phyloP scores from a whole-genome alignment of 2,797 vertebrate species.

The Tadarida brasiliensis region DNA sequence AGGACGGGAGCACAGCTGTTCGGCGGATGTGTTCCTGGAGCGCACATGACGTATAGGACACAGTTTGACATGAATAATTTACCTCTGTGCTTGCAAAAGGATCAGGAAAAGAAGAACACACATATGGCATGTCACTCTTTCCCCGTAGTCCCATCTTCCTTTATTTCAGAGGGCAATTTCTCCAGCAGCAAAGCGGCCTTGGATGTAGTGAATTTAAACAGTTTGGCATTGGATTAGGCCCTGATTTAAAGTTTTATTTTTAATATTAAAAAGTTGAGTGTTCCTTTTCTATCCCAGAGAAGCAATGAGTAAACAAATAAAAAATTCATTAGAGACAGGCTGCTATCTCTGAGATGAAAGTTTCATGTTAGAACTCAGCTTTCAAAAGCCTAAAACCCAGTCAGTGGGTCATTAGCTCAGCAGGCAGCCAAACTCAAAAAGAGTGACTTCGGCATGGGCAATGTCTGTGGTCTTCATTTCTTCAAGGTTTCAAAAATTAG shows the following conservation, averaged over 20 bases:
- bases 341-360: slow-evolving; percentile 87
- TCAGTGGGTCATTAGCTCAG: slow-evolving; percentile 87
- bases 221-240: slow-evolving; percentile 68
- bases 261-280: slow-evolving; percentile 85
- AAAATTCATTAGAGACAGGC: slow-evolving; percentile 89
- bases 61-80: slow-evolving; percentile 77
- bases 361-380: slow-evolving; percentile 84
- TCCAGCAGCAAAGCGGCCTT: neutral
- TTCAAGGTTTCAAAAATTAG: slow-evolving; percentile 83
- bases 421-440: slow-evolving; percentile 70
- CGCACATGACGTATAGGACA: neutral
- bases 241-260: slow-evolving; percentile 83
- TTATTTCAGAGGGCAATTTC: slow-evolving; percentile 60
- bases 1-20: neutral
- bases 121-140: neutral
- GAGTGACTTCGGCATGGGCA: slow-evolving; percentile 73
- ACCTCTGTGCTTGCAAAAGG: slow-evolving; percentile 40
- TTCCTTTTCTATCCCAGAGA: slow-evolving; percentile 85
- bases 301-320: slow-evolving; percentile 90
- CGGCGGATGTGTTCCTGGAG: slow-evolving; percentile 22
- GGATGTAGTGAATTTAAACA: slow-evolving; percentile 63
- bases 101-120: neutral
- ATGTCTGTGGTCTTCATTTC: slow-evolving; percentile 82
- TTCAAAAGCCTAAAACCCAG: slow-evolving; percentile 86
- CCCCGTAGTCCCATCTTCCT: slow-evolving; percentile 13